Conservation (phyloP, 2,113 vertebrate genomes). For the Australoheros scitulus region DNA sequence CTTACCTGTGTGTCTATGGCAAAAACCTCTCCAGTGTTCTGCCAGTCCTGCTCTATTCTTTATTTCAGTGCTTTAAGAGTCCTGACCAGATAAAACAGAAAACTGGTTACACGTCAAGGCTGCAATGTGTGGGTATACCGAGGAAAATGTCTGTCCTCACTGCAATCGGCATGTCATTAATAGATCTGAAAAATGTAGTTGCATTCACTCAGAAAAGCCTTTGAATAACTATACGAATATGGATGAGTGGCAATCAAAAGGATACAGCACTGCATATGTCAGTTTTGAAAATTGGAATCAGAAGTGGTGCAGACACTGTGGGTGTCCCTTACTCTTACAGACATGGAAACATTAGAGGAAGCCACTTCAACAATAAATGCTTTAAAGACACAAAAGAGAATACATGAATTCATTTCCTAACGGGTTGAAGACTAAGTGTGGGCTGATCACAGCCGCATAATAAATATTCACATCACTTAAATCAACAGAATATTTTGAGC, state of each 20-base stretch:
- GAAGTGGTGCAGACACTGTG: constrained; percentile 34
- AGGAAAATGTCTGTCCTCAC: background rate
- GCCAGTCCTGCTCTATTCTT: background rate
- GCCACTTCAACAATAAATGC: constrained; percentile 34
- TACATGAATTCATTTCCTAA: constrained; percentile 38
- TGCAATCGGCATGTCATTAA: constrained; percentile 15
- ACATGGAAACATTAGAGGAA: constrained; percentile 40
- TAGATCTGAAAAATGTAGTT: constrained; percentile 19
- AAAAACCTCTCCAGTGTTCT: constrained; percentile 1
- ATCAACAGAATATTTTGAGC: constrained; percentile 10
- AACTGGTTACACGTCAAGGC: constrained; percentile 43
- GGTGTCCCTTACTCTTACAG: constrained; percentile 43
- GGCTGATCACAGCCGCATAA: constrained; percentile 19
- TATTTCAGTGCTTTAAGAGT: background rate
- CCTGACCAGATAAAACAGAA: constrained; percentile 5
- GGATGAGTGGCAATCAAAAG: constrained; percentile 59
- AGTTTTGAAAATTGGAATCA: constrained; percentile 44
- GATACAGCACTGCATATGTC: constrained; percentile 21
- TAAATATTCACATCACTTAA: constrained; percentile 10
- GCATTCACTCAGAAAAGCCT: constrained; percentile 36
- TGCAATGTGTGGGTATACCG: background rate
- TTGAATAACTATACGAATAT: constrained; percentile 41
- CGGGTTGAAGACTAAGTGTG: constrained; percentile 5
- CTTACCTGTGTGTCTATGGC: background rate
- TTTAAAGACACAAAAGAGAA: constrained; percentile 49